A percentile compares a stretch with the other conserved stretches of the same genome.
Evolutionary conservation across 1,140 invertebrate species (phyloP).

Genomic region (Temnothorax curvispinosus): DNA sequence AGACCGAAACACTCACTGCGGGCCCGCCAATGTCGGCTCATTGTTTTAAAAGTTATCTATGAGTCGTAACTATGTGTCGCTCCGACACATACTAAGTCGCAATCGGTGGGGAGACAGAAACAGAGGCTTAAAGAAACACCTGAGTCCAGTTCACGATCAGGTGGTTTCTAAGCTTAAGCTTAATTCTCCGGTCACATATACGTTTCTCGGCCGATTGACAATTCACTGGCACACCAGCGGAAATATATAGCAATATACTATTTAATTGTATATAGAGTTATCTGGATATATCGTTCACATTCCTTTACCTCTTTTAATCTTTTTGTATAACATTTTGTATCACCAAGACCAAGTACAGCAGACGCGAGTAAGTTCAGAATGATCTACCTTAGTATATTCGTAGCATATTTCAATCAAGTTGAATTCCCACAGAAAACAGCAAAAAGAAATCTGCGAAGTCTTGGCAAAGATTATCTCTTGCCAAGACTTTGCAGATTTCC

Average conservation of each 20-base stretch:
- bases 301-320: not conserved
- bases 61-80: constrained; percentile 46
- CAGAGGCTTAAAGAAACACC: constrained; percentile 73
- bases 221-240: not conserved
- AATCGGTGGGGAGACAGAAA: not conserved
- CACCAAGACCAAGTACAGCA: too few species aligned
- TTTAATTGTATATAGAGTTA: not conserved
- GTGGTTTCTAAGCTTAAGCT: constrained; percentile 67
- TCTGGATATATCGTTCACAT: not conserved
- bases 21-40: constrained; percentile 77
- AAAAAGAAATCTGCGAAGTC: not conserved
- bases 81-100: constrained; percentile 68
- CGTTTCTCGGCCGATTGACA: not conserved
- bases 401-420: not conserved
- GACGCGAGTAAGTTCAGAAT: not conserved
- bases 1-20: constrained; percentile 78
- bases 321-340: too few species aligned
- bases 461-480: too few species aligned
- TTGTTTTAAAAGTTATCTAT: constrained; percentile 82
- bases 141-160: constrained; percentile 73
- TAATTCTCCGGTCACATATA: constrained; percentile 58
- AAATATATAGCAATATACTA: not conserved
- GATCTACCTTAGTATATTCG: not conserved
- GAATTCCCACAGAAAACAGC: not conserved
- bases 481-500: too few species aligned